A percentile compares a stretch with the other conserved stretches of the same genome.
These are phyloP conservation scores for Drosophila rufa DNA, from an alignment of 1,140 invertebrate genomes.

Conservation along the genomic window DNA sequence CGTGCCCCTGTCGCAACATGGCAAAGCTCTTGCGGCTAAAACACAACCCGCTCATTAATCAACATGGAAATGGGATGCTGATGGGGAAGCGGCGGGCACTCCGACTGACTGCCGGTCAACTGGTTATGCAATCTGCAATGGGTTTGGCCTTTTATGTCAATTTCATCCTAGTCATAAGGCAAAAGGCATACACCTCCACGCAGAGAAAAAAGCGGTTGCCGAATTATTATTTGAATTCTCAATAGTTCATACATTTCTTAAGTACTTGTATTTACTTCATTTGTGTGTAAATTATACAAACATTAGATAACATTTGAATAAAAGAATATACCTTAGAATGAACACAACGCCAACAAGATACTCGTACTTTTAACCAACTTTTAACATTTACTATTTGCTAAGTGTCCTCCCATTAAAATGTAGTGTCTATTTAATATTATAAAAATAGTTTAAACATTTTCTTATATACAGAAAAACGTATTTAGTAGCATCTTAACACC, in stretches of 20 bases:
- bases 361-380: too few relatives aligned
- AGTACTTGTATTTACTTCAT: too few relatives aligned
- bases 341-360: too few relatives aligned
- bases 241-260: too few relatives aligned
- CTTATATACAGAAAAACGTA: too few relatives aligned
- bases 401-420: too few relatives aligned
- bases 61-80: conserved; percentile 36
- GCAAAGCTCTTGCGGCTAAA: conserved; percentile 52
- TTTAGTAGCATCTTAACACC: too few relatives aligned
- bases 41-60: conserved; percentile 62
- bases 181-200: conserved; percentile 23
- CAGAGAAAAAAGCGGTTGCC: not conserved
- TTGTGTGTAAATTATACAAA: too few relatives aligned
- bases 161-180: conserved; percentile 48
- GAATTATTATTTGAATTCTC: not conserved
- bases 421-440: too few relatives aligned
- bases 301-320: not conserved
- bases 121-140: conserved; percentile 54
- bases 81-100: conserved; percentile 17
- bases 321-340: not conserved
- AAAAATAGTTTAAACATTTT: too few relatives aligned
- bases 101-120: conserved; percentile 36
- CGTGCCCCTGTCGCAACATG: conserved; percentile 57
- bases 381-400: too few relatives aligned
- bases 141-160: conserved; percentile 66